Conservation (phyloP, 1,140 invertebrate genomes). For the Sitobion miscanthi region DNA sequence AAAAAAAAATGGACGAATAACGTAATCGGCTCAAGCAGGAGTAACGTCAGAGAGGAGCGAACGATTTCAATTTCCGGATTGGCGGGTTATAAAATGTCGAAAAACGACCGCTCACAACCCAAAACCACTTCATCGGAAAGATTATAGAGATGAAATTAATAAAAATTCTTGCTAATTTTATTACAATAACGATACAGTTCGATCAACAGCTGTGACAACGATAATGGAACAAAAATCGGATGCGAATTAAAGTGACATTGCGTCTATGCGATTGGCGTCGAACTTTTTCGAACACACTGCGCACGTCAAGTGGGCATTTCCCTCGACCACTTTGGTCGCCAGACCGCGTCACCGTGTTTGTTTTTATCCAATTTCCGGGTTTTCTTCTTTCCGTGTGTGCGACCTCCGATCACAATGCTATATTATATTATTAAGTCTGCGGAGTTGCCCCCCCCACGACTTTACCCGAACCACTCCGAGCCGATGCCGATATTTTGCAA, state of each 20-base stretch:
- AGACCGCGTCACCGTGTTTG: neutral
- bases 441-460: no score
- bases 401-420: neutral
- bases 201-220: neutral
- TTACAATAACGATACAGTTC: neutral
- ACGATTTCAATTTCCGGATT: neutral
- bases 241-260: no score
- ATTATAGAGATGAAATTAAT: neutral
- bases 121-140: neutral
- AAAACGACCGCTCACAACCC: neutral
- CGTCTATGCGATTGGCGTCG: neutral
- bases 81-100: neutral
- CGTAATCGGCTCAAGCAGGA: neutral
- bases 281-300: neutral
- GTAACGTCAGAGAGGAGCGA: neutral
- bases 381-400: neutral
- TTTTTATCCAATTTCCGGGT: neutral
- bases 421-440: neutral
- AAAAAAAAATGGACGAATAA: neutral
- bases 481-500: no score
- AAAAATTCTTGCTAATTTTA: neutral
- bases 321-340: neutral
- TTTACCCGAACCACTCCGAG: no score
- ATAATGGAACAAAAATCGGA: no score
- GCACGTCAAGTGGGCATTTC: no score